These are phyloP conservation scores for Parapristionchus giblindavisi DNA, from an alignment of 2,888 invertebrate genomes.

Conservation along the genomic window DNA sequence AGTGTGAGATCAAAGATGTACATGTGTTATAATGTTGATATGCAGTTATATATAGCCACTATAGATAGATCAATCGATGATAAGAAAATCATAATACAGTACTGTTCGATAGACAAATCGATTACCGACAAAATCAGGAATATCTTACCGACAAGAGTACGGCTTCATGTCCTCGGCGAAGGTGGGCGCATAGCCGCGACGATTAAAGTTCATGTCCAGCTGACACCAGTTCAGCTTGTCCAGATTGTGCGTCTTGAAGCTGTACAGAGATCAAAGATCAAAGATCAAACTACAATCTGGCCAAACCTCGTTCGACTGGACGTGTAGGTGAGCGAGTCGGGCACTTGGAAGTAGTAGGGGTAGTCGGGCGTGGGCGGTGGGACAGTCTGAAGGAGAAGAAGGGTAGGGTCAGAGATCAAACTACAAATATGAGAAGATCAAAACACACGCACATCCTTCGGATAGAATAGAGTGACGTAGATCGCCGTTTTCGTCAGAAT, in stretches of 20 bases:
- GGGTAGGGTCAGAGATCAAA: neutral
- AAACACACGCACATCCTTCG: slow-evolving; percentile 14
- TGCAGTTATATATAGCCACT: no score
- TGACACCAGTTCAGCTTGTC: slow-evolving; percentile 66
- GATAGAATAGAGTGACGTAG: slow-evolving; percentile 42
- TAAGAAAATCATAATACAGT: no score
- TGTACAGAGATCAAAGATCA: slow-evolving; percentile 29
- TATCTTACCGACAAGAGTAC: slow-evolving; percentile 51
- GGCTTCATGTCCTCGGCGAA: slow-evolving; percentile 64
- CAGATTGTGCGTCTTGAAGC: slow-evolving; percentile 63
- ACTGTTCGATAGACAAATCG: neutral
- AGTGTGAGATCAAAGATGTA: no score
- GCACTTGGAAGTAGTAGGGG: slow-evolving; percentile 58
- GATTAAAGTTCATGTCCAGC: slow-evolving; percentile 57
- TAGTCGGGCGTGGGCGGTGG: slow-evolving; percentile 38
- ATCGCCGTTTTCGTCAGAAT: slow-evolving; percentile 46
- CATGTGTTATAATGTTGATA: no score
- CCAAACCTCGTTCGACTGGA: slow-evolving; percentile 55
- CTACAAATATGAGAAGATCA: neutral
- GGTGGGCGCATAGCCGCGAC: slow-evolving; percentile 46
- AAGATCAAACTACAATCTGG: neutral
- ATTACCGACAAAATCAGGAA: neutral
- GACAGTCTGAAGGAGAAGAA: neutral
- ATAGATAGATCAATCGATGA: no score
- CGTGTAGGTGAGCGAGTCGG: slow-evolving; percentile 60